phyloP scores from a whole-genome alignment of 2,797 vertebrate species.

The Bradypodion ventrale region DNA sequence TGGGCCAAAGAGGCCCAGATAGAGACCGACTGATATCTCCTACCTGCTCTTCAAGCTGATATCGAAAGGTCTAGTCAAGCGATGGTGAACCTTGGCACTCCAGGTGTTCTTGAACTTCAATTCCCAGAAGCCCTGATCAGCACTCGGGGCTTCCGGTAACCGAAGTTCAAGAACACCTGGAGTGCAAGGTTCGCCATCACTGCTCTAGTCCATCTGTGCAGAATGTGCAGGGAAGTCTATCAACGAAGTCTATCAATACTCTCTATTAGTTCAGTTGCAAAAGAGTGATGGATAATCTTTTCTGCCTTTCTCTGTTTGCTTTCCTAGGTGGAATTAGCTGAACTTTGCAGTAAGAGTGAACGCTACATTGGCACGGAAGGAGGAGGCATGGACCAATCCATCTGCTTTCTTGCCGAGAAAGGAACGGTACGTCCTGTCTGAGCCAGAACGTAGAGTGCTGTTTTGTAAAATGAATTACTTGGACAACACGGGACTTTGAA shows the following conservation, averaged over 20 bases:
- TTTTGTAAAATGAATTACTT: too few relatives aligned
- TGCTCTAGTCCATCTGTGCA: background rate
- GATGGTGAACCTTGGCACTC: too few relatives aligned
- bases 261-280: conserved; percentile 23
- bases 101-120: too few relatives aligned
- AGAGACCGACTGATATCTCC: conserved; percentile 1
- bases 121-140: too few relatives aligned
- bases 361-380: conserved; percentile 94
- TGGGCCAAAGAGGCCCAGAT: background rate
- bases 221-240: conserved; percentile 11
- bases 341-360: conserved; percentile 92
- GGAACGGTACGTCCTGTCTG: conserved; percentile 84
- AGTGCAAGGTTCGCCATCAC: too few relatives aligned
- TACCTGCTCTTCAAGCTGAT: too few relatives aligned
- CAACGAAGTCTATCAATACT: conserved; percentile 13
- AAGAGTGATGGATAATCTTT: conserved; percentile 29
- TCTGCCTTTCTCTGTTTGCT: conserved; percentile 15
- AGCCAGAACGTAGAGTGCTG: background rate
- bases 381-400: conserved; percentile 98
- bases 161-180: too few relatives aligned
- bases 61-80: too few relatives aligned
- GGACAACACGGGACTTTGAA: too few relatives aligned
- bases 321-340: conserved; percentile 87
- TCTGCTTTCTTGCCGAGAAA: conserved; percentile 94
- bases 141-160: too few relatives aligned